Percentiles rank a stretch among this genome's conserved stretches.
Conservation (phyloP, 2,888 invertebrate species). For the Nysson spinosus region DNA sequence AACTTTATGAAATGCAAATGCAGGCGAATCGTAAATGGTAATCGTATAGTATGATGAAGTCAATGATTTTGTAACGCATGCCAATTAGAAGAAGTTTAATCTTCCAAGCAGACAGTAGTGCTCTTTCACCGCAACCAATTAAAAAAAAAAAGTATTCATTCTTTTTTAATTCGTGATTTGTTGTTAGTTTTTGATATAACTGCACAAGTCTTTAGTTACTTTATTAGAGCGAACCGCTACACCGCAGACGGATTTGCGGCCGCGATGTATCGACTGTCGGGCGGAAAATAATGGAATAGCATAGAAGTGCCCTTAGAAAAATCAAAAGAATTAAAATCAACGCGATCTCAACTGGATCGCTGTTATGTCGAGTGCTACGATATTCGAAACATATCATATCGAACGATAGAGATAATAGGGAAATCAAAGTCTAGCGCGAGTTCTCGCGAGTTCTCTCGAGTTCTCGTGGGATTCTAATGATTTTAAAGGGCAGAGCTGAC, state of each 20-base stretch:
- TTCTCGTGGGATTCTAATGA: constrained; percentile 55
- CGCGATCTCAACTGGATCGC: neutral
- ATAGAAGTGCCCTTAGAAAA: constrained; percentile 69
- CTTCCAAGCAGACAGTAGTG: constrained; percentile 76
- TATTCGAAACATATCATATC: no score
- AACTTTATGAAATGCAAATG: constrained; percentile 70
- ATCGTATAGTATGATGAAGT: constrained; percentile 57
- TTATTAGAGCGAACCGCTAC: constrained; percentile 65
- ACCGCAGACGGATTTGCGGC: constrained; percentile 66
- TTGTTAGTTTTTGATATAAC: constrained; percentile 78
- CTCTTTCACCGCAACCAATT: constrained; percentile 77
- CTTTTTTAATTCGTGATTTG: constrained; percentile 67
- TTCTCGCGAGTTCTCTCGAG: constrained; percentile 26
- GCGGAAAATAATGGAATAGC: constrained; percentile 72
- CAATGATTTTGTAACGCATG: constrained; percentile 73
- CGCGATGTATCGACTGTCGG: constrained; percentile 72
- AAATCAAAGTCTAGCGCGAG: constrained; percentile 33
- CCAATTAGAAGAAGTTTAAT: constrained; percentile 77
- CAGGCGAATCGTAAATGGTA: constrained; percentile 68
- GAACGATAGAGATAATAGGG: constrained; percentile 5
- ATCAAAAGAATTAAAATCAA: constrained; percentile 78
- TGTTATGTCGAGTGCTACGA: no score
- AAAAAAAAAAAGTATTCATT: constrained; percentile 56
- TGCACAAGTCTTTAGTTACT: constrained; percentile 75
- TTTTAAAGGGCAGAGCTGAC: constrained; percentile 61